A percentile compares a stretch with the other conserved stretches of the same genome.
Conservation (phyloP, 2,797 vertebrate genomes). For the Poeciliopsis infans region DNA sequence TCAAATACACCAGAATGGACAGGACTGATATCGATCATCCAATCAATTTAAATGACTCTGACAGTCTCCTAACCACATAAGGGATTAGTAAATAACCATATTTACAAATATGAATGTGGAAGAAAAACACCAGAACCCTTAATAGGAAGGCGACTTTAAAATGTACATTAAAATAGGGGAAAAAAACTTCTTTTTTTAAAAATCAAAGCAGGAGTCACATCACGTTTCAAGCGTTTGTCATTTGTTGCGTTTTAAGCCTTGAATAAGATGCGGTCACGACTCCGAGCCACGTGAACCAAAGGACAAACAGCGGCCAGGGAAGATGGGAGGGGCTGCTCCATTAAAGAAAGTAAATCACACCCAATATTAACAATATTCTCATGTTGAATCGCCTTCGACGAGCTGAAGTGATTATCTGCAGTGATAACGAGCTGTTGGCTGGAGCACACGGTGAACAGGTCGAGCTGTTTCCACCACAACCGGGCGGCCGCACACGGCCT, state of each 20-base stretch:
- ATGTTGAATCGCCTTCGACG: neutral
- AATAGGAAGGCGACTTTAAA: neutral
- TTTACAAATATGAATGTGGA: neutral
- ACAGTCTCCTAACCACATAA: neutral
- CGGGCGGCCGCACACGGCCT: conserved; percentile 25
- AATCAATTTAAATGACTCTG: neutral
- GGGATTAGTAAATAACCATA: neutral
- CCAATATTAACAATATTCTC: neutral
- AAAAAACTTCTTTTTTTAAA: neutral
- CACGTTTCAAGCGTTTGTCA: neutral
- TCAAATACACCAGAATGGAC: neutral
- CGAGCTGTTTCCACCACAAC: no score
- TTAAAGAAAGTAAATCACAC: neutral
- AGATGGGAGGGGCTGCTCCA: conserved; percentile 41
- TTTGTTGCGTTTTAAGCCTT: neutral
- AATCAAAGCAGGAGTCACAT: neutral
- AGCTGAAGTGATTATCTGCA: neutral
- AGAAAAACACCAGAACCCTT: neutral
- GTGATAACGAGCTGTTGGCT: neutral
- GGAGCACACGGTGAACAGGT: rapidly evolving
- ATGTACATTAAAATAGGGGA: neutral
- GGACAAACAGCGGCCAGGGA: conserved; percentile 16
- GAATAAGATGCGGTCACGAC: conserved; percentile 45
- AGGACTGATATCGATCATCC: neutral
- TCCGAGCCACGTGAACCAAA: conserved; percentile 63